Evolutionary conservation across 2,888 invertebrate genomes (phyloP), one percentile per base, ranked within the genome.

Genomic region (Meliscaeva auricollis): DNA sequence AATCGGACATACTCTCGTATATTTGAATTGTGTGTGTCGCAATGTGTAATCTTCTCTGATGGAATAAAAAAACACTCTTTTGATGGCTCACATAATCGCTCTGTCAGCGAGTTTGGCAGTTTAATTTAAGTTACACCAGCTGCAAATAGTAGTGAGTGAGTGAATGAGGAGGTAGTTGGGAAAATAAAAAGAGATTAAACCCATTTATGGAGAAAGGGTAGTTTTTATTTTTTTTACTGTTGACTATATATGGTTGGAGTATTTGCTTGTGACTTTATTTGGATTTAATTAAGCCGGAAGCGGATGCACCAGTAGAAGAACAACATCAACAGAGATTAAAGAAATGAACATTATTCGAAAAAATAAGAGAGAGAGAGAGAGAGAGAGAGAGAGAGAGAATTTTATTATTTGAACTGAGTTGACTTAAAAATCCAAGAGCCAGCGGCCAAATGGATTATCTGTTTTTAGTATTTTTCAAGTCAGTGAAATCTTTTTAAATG

Each of bases 181-280:
- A 41, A 41, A 35, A 11, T 3, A 8, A 58, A n/a, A 17, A 58
- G 35, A 50, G 20, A 66, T 66, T 66, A 66, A 66, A 50, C 6
- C 46, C 17, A 32, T 64, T 26, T 30, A 44, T 4, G 13, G 17
- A 30, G 15, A 17, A n/a, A 17, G 17, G 9, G 17, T 2, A 13
- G 15, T 48, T 6, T 20, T 13, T 2, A 13, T 15, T 48, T 6
- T 20, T 13, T 5, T 58, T 15, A 30, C 15, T 30, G 26, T 13
- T 8, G 50, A 22, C 17, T 11, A 4, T 32, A 58, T 38, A 5
- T 22, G n/a, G 9, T 2, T 56, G 32, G 32, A 46, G 32, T 83
- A 62, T 84, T 79, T 80, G 70, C 75, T 66, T 68, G 52, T 72
- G 80, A 80, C 70, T 84, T 84, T 84, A 80, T 84, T 84, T 84